These are phyloP conservation scores for Melipona beecheii DNA, from an alignment of 2,888 invertebrate species.

Conservation along the genomic window DNA sequence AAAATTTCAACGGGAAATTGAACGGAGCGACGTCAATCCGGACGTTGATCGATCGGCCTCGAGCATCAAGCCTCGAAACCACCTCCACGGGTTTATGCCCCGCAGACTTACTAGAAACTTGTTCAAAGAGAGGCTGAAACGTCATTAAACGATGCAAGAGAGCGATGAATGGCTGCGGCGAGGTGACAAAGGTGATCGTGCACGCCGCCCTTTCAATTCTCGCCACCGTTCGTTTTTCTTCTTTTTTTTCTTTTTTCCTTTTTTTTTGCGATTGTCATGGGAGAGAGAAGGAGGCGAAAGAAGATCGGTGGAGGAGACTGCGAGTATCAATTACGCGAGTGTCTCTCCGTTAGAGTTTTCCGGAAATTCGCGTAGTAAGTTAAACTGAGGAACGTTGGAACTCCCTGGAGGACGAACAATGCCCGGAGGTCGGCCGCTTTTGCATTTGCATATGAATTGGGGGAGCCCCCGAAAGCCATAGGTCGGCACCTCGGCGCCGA, in stretches of 20 bases:
- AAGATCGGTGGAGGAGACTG: background rate
- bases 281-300: background rate
- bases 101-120: slow-evolving; percentile 30
- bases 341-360: slow-evolving; percentile 79
- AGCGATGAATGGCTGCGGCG: slow-evolving; percentile 57
- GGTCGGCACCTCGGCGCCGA: slow-evolving; percentile 61
- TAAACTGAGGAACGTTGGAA: slow-evolving; percentile 79
- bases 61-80: slow-evolving; percentile 22
- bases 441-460: slow-evolving; percentile 84
- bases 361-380: slow-evolving; percentile 83
- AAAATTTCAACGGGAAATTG: background rate
- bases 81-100: slow-evolving; percentile 31
- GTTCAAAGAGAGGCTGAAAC: slow-evolving; percentile 59
- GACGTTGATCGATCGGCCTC: slow-evolving; percentile 35
- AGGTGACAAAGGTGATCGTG: slow-evolving; percentile 64
- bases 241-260: background rate
- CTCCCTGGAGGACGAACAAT: slow-evolving; percentile 78
- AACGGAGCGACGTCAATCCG: background rate
- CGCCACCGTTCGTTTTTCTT: background rate
- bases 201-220: slow-evolving; percentile 19
- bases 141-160: slow-evolving; percentile 67
- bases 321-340: slow-evolving; percentile 82
- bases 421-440: slow-evolving; percentile 78
- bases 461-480: slow-evolving; percentile 58
- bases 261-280: slow-evolving; percentile 5